phyloP scores from a whole-genome alignment of 23 tunicate genomes.

The Halocynthia roretzi region DNA sequence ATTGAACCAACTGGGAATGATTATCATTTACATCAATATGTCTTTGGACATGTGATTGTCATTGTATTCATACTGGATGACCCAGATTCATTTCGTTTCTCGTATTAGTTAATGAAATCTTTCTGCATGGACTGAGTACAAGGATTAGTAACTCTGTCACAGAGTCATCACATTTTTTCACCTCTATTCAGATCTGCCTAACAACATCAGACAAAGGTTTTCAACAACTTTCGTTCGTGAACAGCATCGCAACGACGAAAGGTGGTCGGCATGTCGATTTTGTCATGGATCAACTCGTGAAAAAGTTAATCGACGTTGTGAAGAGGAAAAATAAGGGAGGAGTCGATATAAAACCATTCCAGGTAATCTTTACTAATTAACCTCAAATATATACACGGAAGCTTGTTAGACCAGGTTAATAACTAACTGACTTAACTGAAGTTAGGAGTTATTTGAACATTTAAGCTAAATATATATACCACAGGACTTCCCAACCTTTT shows the following conservation, averaged over 20 bases:
- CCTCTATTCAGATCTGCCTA: slow-evolving; percentile 56
- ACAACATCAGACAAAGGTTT: slow-evolving; percentile 91
- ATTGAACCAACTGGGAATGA: too few species aligned
- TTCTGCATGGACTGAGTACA: not conserved
- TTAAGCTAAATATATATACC: too few species aligned
- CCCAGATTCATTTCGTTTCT: not conserved
- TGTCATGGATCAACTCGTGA: slow-evolving; percentile 83
- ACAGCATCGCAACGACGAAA: slow-evolving; percentile 87
- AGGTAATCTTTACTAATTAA: too few species aligned
- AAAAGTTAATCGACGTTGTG: slow-evolving; percentile 81
- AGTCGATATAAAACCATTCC: slow-evolving; percentile 80
- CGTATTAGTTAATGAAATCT: not conserved
- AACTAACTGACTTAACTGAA: not conserved
- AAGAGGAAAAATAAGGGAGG: slow-evolving; percentile 96
- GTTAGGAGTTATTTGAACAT: too few species aligned
- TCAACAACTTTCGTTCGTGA: slow-evolving; percentile 92
- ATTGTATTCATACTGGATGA: too few species aligned
- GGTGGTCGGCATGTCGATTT: slow-evolving; percentile 93
- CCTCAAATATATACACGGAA: too few species aligned
- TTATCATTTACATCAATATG: too few species aligned
- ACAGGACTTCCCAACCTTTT: not conserved
- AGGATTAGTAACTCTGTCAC: too few species aligned
- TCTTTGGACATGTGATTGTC: too few species aligned
- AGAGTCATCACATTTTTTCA: too few species aligned
- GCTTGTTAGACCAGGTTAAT: too few species aligned